Base-by-base conservation (phyloP, 2,113 vertebrate genomes). In the Sitta europaea region DNA sequence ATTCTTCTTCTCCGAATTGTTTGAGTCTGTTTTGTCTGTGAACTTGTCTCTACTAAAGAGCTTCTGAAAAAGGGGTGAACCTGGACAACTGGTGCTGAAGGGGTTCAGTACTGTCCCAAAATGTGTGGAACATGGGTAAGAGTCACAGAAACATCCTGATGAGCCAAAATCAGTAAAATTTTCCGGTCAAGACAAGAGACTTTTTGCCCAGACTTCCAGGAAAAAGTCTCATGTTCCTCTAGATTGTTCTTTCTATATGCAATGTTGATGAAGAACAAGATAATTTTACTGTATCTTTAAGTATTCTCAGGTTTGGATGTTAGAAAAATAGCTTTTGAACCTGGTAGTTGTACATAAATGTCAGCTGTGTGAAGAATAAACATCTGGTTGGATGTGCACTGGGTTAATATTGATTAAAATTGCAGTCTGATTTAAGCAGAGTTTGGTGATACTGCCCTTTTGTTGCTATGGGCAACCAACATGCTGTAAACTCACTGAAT, bases 401-500 rank as follows among this genome's bases (percentile, higher is more conserved):
- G 0, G 0, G 62, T 76, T 95, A 87, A 91, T 90, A 86, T 45
- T 87, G 79, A 95, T 91, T 87, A 63, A 94, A 92, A 90, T 71
- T 70, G 38, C 48, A 74, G 48, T 62, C 45, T 92, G 21, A 18
- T 42, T 83, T 88, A 83, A 80, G 63, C 19, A 28, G 54, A 79
- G 29, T 53, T 70, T 87, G 70, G 35, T 0, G 0, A 42, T 54
- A 28, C 42, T 77, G 62, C 45, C 47, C 28, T 76, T 66, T 36
- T 57, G 91, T 97, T 95, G 82, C 92, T 72, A 94, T 71, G 78
- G 93, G 84, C 65, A 96, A 95, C 95, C 22, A 78, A 53, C 36
- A 51, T 5, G 1, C 50, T 88, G 61, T 68, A 79, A 87, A 87
- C 54, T 61, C 76, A 68, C 66, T 50, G 66, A 87, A 58, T 82